Evolutionary conservation across 2,888 invertebrate species (phyloP), one percentile per base, ranked within the genome.

Genomic region (Phyllotreta cruciferae): DNA sequence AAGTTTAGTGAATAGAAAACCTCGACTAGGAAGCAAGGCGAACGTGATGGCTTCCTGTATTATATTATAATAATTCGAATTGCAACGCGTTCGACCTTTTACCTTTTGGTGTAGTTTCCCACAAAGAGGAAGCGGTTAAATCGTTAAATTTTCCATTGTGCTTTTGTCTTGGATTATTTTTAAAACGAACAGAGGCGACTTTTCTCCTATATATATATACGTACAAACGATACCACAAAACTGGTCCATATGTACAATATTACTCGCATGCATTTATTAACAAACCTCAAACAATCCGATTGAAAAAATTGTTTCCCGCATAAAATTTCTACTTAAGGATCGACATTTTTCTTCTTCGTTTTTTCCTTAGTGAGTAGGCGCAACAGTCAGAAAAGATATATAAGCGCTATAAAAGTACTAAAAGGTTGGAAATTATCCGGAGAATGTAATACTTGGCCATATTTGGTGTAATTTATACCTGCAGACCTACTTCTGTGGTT

Each of bases 391-490:
- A 53, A 24, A 56, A 53, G 54, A 49, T 55, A 54, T 50, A 39
- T 50, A 54, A 64, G 41, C 55, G 56, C 52, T 56, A 54, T 58
- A 54, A 61, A 64, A 64, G 60, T 56, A 49, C 62, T 37, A 34
- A 54, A 60, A 66, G 63, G 60, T 62, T 60, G 62, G 57, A 65
- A 63, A 70, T 69, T 67, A 66, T 56, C 66, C 50, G 47, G 50
- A 37, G 69, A 67, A 71, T 70, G 70, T 69, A 67, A 58, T 66
- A 66, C 64, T 63, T 66, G 60, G 67, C 72, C 72, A 71, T 72
- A 73, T 71, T 70, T 63, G 72, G 70, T 54, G 63, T 70, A 70
- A 71, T 71, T 73, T 73, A 73, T 73, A 70, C 70, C 62, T 57
- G 56, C 60, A 70, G 69, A 70, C 70, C 71, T 66, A 72, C 62